Evolutionary conservation across 2,888 invertebrate genomes (phyloP).

Genomic region (Cybosia mesomella): DNA sequence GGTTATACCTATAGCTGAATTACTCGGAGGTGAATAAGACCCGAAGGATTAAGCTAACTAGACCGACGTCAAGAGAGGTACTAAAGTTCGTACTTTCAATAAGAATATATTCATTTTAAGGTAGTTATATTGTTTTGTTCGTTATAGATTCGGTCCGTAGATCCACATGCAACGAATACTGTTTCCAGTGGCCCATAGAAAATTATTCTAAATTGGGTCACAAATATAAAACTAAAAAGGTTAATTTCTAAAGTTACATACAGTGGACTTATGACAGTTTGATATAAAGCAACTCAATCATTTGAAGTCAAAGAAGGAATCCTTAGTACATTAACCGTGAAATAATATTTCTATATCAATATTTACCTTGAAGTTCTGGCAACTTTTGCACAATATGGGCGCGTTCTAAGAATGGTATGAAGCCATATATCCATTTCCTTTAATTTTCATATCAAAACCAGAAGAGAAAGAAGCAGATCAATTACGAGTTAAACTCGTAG

Average conservation of each 20-base stretch:
- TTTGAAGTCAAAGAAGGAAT: not conserved
- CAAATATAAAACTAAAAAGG: too few relatives aligned
- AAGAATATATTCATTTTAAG: not conserved
- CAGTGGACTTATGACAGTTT: not conserved
- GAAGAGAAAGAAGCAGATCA: not conserved
- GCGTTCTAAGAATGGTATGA: not conserved
- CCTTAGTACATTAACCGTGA: not conserved
- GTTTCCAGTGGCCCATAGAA: too few relatives aligned
- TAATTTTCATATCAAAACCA: slow-evolving; percentile 4
- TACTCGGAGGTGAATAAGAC: slow-evolving; percentile 7
- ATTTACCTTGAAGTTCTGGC: not conserved
- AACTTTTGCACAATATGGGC: not conserved
- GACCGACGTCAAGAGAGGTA: slow-evolving; percentile 4
- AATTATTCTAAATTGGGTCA: too few relatives aligned
- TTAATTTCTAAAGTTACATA: not conserved
- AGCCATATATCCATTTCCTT: not conserved
- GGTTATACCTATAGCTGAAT: not conserved
- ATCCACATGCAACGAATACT: too few relatives aligned
- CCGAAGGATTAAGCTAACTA: slow-evolving; percentile 37
- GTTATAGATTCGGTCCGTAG: too few relatives aligned
- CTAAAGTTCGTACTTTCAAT: not conserved
- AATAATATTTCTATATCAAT: not conserved
- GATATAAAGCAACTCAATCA: not conserved
- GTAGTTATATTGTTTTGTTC: too few relatives aligned
- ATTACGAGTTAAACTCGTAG: not conserved